Evolutionary conservation across 2,888 invertebrate genomes (phyloP), one percentile per base, ranked within the genome.

Genomic region (Lycaena phlaeas): DNA sequence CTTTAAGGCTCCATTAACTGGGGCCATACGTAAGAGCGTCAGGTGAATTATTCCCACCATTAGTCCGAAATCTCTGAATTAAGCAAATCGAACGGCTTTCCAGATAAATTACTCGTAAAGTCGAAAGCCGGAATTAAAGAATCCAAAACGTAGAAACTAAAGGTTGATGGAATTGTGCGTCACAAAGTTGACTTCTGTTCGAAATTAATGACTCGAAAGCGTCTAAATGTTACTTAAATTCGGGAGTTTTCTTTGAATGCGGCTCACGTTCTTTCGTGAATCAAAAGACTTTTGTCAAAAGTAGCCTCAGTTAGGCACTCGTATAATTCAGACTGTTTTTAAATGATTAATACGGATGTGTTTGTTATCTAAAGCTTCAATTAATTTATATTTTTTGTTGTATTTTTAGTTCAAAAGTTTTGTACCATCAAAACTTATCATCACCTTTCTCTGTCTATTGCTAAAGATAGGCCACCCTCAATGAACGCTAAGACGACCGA

Each of bases 91-190:
- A 29, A 29, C 11, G 29, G 29, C 29, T 29, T 18, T 18, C n/a
- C 10, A 38, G 14, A 38, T 28, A 38, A 38, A 38, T 38, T 29
- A 22, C 29, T 22, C 38, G 28, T 29, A 29, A 28, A 38, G 17
- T 28, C 38, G 18, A 28, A 34, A 36, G 36, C 14, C 40, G 18
- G 4, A 18, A 18, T 18, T 18, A 6, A 18, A 18, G 4, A 18
- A 18, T 18, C 3, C 6, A 18, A 4, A 18, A 4, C 18, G 18
- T 27, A 34, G 57, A 55, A 66, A 67, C 64, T 65, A 63, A 65
- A 36, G 68, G 66, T 56, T 64, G 62, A 67, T 68, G 66, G 71
- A 64, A 72, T 72, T 67, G 64, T 63, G 26, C 57, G 56, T 55
- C 55, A 47, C 53, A 54, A 64, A 50, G 49, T 44, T 69, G 68